Evolutionary conservation across 2,888 invertebrate species (phyloP), one percentile per base, ranked within the genome.

Genomic region (Graphium colonna): DNA sequence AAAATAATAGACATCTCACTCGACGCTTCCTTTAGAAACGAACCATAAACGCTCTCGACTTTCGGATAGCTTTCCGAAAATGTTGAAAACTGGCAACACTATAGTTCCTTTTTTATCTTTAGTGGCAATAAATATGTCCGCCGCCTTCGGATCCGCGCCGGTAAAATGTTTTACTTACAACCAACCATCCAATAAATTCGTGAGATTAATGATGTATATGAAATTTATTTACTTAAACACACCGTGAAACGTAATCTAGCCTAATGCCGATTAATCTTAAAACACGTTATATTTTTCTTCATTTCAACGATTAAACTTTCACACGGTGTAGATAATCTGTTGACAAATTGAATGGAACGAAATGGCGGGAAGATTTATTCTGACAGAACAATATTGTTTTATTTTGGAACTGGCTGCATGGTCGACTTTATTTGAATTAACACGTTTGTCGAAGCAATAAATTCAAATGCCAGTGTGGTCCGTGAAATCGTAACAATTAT

Each of bases 171-270:
- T 66, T 71, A 73, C 69, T 64, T 72, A 79, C 75, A 73, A 70
- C 71, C 65, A 75, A 67, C 73, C 68, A 77, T 65, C 69, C 74
- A 75, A 87, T 86, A 87, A 87, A 86, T 87, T 71, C 69, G 67
- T 64, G 73, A 83, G 86, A 86, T 86, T 82, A 82, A 87, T 82
- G 85, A 77, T 75, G 75, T 76, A 82, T 81, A 77, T 78, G 66
- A 74, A 77, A 81, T 81, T 75, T 82, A 82, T 83, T 78, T 78
- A 79, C 78, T 80, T 81, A 81, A 79, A 74, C 79, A 82, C 69
- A 65, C 74, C 71, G 69, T 82, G 79, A 79, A 81, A 82, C 75
- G 71, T 83, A 77, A 83, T 83, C 79, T 79, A 73, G 78, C 72
- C 69, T 75, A 79, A 75, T 62, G 69, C 62, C 75, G 75, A 85